Evolutionary conservation across 2,113 vertebrate species (phyloP), one percentile per base, ranked within the genome.

Genomic region (Australoheros scitulus): DNA sequence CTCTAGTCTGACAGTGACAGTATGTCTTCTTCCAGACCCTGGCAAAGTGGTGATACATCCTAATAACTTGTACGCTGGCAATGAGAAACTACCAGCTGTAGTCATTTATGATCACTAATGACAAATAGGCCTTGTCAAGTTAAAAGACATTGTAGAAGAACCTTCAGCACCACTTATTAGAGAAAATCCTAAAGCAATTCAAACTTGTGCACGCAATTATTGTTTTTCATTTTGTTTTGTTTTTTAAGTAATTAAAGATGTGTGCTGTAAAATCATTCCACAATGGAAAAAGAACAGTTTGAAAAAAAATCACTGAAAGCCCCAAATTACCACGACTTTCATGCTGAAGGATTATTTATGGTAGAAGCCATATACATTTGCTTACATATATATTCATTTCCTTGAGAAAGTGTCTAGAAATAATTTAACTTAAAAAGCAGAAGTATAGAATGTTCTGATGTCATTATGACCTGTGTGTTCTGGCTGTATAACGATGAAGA

Each of bases 211-310:
- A 65, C 7, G n/a, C 63, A 65, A 15, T 64, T 41, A 36, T 24
- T 0, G 0, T 15, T 64, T 64, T 29, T 29, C 4, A 5, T 29
- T 29, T 29, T 29, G 29, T 5, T 29, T 29, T 29, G 29, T 29
- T 65, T 65, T 15, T 36, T 8, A 36, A 24, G 13, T 65, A 15
- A 43, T 65, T 3, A 36, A 36, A 36, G 7, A 7, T 36, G 29
- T 36, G 7, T 36, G 38, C 9, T 41, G 10, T 41, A 41, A 1
- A 41, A 11, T 11, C 3, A 41, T 41, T 11, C 1, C 38, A 41
- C 38, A 14, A n/a, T 65, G 22, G 2, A 26, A 47, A 68, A 47
- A 0, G 1, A 65, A 43, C 38, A 68, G 6, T 26, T 43, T 0
- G 24, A 18, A 47, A 38, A 47, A 65, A 47, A 43, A 15, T 2